Conservation (phyloP, 2,797 vertebrate species). For the Cygnus olor region DNA sequence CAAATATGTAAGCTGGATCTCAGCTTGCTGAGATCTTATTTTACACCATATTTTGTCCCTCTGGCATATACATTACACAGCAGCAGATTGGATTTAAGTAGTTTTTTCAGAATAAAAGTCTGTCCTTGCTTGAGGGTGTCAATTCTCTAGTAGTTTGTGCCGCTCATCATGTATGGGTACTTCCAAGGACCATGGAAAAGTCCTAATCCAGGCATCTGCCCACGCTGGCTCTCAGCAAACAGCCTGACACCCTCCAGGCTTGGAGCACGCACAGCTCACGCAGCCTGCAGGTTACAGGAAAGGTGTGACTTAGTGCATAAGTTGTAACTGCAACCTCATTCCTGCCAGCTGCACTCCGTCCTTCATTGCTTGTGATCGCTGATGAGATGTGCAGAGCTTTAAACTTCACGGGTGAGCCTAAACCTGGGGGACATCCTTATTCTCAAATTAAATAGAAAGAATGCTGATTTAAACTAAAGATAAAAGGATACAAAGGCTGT, state of each 20-base stretch:
- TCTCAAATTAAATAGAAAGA: background rate
- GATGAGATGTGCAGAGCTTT: background rate
- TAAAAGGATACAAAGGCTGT: background rate
- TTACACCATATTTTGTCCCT: constrained; percentile 52
- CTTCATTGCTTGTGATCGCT: background rate
- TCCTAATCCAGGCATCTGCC: background rate
- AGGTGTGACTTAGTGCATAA: constrained; percentile 2
- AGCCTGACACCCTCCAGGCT: background rate
- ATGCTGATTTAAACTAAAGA: background rate
- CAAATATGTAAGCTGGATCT: constrained; percentile 61
- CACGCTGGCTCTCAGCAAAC: background rate
- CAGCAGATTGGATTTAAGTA: constrained; percentile 31
- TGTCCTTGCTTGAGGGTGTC: constrained; percentile 8
- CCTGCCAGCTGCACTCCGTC: background rate
- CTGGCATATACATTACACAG: constrained; percentile 35
- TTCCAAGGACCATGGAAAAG: background rate
- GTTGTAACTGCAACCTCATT: background rate
- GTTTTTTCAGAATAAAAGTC: constrained; percentile 47
- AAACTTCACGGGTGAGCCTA: background rate
- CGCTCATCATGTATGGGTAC: background rate
- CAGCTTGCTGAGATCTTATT: constrained; percentile 40
- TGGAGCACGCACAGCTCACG: background rate
- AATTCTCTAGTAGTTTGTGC: constrained; percentile 21
- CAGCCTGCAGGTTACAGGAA: background rate
- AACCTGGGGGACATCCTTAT: background rate